Conservation (phyloP, 2,113 vertebrate genomes). For the Saccopteryx leptura region DNA sequence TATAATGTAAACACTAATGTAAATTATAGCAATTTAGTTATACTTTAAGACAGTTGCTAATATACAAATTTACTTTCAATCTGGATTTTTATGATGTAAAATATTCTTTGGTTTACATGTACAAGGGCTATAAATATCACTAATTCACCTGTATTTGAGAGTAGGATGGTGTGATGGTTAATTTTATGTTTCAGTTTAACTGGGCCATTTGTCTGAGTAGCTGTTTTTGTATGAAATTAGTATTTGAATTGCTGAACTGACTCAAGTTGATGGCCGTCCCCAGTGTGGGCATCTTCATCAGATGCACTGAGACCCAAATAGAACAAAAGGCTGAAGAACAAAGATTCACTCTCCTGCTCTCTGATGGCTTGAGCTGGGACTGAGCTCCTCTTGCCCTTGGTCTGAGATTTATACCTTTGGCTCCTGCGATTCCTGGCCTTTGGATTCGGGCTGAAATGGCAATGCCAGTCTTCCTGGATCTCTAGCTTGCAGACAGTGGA, state of each 20-base stretch:
- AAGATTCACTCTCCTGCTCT: not conserved
- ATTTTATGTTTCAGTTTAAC: not conserved
- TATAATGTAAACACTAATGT: not conserved
- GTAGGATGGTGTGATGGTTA: not conserved
- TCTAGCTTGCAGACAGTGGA: not conserved
- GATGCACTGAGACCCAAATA: not conserved
- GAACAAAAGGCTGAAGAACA: not conserved
- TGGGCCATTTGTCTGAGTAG: not conserved
- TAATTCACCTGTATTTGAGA: not conserved
- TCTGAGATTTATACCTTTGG: not conserved
- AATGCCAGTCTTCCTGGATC: not conserved
- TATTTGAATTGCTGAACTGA: not conserved
- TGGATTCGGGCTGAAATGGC: not conserved
- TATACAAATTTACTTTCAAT: not conserved
- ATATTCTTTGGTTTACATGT: not conserved
- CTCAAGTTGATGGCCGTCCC: not conserved
- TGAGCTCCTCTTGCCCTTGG: not conserved
- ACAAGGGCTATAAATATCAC: not conserved
- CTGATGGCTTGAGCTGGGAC: not conserved
- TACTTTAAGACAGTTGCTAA: not conserved
- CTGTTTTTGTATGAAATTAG: not conserved
- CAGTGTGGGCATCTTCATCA: not conserved
- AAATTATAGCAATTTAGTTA: constrained; percentile 20
- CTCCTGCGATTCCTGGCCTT: not conserved
- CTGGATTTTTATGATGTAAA: constrained; percentile 12